Conservation (phyloP, 1,140 invertebrate species). For the Antheraea mylitta region DNA sequence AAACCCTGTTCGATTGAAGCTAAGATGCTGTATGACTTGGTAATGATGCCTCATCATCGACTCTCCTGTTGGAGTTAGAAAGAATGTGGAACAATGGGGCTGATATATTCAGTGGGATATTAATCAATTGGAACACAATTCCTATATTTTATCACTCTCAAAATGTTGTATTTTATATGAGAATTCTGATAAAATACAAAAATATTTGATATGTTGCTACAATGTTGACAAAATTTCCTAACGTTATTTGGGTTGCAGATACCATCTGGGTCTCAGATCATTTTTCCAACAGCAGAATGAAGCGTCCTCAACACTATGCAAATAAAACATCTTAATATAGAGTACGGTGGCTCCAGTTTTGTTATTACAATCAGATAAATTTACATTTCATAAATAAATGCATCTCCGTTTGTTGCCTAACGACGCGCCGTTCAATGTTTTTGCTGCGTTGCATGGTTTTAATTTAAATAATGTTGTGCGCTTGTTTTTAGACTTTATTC, state of each 20-base stretch:
- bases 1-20: too few species aligned
- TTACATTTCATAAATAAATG: slow-evolving; percentile 79
- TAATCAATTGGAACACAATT: too few species aligned
- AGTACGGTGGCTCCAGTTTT: slow-evolving; percentile 71
- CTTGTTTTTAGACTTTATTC: slow-evolving; percentile 17
- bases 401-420: slow-evolving; percentile 58
- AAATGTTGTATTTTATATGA: too few species aligned
- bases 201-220: neutral
- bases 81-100: too few species aligned
- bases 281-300: slow-evolving; percentile 4
- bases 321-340: slow-evolving; percentile 77
- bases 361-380: slow-evolving; percentile 77
- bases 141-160: too few species aligned
- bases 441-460: slow-evolving; percentile 49
- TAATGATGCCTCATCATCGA: too few species aligned
- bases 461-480: slow-evolving; percentile 61
- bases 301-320: slow-evolving; percentile 54
- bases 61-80: too few species aligned
- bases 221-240: neutral
- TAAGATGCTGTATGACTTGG: too few species aligned
- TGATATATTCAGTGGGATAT: too few species aligned
- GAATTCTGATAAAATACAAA: neutral
- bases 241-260: neutral
- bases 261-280: neutral
- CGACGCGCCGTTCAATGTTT: slow-evolving; percentile 66